Evolutionary conservation across 1,140 invertebrate genomes (phyloP).

Genomic region (Bombus waltoni): DNA sequence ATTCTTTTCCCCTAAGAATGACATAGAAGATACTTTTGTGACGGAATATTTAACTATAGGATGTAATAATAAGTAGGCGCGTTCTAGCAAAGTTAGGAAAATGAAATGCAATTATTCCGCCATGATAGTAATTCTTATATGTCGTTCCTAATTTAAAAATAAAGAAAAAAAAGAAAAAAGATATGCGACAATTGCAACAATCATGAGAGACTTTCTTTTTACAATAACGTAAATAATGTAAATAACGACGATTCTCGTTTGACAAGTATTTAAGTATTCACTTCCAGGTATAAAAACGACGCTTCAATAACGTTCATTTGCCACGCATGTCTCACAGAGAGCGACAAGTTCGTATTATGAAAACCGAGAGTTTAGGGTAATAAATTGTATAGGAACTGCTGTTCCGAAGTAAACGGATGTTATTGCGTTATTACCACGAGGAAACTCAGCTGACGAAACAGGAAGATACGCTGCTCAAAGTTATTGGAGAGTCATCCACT

Average conservation of each 20-base stretch:
- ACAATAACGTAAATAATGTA: slow-evolving; percentile 14
- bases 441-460: slow-evolving; percentile 8
- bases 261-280: slow-evolving; percentile 15
- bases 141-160: neutral
- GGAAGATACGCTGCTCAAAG: slow-evolving; percentile 1
- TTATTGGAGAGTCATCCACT: slow-evolving; percentile 1
- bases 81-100: neutral
- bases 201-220: slow-evolving; percentile 18
- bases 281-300: slow-evolving; percentile 31
- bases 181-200: neutral
- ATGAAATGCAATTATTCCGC: neutral
- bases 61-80: neutral
- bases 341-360: neutral
- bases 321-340: neutral
- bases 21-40: too few relatives aligned
- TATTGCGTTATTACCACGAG: slow-evolving; percentile 48
- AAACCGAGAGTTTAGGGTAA: neutral
- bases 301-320: slow-evolving; percentile 32
- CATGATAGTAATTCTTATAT: neutral
- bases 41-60: neutral
- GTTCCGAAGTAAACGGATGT: slow-evolving; percentile 17
- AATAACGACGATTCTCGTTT: slow-evolving; percentile 10
- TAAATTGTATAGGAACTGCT: neutral
- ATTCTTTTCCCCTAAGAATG: neutral
- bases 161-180: neutral